A percentile compares a stretch with the other conserved stretches of the same genome.
Conservation (phyloP, 2,113 vertebrate species). For the Anguilla rostrata region DNA sequence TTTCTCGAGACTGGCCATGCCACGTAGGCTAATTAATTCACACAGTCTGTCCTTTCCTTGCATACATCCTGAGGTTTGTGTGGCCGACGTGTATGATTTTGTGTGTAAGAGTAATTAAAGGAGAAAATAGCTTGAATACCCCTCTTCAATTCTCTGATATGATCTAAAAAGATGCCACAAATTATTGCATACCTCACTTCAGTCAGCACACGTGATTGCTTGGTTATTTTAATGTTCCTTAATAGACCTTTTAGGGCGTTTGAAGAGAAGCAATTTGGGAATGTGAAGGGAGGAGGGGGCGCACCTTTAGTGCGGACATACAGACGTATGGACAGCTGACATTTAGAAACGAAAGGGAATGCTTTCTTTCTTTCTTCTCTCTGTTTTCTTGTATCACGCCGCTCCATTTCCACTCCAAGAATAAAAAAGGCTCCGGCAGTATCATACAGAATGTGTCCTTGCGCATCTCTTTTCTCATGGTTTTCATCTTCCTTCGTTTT, state of each 20-base stretch:
- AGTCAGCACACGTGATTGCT: constrained; percentile 51
- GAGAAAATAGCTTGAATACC: constrained; percentile 49
- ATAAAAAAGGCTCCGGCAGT: constrained; percentile 71
- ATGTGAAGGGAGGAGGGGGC: constrained; percentile 45
- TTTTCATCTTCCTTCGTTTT: constrained; percentile 6
- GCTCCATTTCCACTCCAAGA: constrained; percentile 53
- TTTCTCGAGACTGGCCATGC: constrained; percentile 27
- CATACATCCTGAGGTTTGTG: constrained; percentile 27
- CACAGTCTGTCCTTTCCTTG: constrained; percentile 25
- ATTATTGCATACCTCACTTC: constrained; percentile 50
- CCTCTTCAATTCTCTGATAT: constrained; percentile 45
- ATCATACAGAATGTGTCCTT: constrained; percentile 53
- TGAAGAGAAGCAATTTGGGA: constrained; percentile 71
- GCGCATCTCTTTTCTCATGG: neutral
- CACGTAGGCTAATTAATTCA: constrained; percentile 41
- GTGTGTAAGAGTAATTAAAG: constrained; percentile 48
- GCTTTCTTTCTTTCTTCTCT: constrained; percentile 25
- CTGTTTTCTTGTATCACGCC: constrained; percentile 14
- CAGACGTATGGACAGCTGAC: constrained; percentile 64
- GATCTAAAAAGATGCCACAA: constrained; percentile 54
- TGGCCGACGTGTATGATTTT: constrained; percentile 28
- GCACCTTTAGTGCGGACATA: constrained; percentile 47
- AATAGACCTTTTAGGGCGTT: constrained; percentile 61
- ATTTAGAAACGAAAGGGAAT: constrained; percentile 59
- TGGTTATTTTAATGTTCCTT: constrained; percentile 52